Percentiles rank a stretch among this genome's conserved stretches.
phyloP scores from a whole-genome alignment of 2,113 vertebrate genomes.

The Solea senegalensis region DNA sequence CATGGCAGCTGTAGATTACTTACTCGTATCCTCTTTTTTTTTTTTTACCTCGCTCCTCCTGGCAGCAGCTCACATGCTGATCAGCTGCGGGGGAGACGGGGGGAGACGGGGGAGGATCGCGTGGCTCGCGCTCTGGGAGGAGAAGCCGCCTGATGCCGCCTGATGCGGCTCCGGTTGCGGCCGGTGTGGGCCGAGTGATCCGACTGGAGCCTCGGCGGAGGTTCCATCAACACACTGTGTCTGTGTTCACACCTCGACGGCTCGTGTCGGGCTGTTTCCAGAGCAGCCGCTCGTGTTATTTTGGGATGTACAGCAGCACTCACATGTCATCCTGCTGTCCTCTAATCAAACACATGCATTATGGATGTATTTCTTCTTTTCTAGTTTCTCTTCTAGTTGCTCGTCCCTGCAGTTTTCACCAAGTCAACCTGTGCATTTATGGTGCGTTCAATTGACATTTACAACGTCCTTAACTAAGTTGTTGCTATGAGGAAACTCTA shows the following conservation, averaged over 20 bases:
- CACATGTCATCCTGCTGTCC: not conserved
- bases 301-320: not conserved
- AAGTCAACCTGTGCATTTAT: too few relatives aligned
- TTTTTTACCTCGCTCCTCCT: too few relatives aligned
- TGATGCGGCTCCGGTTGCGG: too few relatives aligned
- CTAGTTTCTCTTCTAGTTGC: too few relatives aligned
- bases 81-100: conserved; percentile 69
- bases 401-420: too few relatives aligned
- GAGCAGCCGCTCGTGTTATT: not conserved
- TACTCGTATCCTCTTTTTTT: too few relatives aligned
- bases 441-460: too few relatives aligned
- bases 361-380: not conserved
- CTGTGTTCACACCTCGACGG: conserved; percentile 29
- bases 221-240: conserved; percentile 33
- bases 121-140: conserved; percentile 71
- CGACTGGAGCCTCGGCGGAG: conserved; percentile 37
- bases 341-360: not conserved
- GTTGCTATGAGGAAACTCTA: too few relatives aligned
- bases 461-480: too few relatives aligned
- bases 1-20: conserved; percentile 78
- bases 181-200: conserved; percentile 47
- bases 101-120: conserved; percentile 76
- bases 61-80: conserved; percentile 75
- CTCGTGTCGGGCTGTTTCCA: not conserved
- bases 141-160: conserved; percentile 80